Evolutionary conservation across 2,113 vertebrate species (phyloP), one percentile per base, ranked within the genome.

Genomic region (Anoplopoma fimbria): DNA sequence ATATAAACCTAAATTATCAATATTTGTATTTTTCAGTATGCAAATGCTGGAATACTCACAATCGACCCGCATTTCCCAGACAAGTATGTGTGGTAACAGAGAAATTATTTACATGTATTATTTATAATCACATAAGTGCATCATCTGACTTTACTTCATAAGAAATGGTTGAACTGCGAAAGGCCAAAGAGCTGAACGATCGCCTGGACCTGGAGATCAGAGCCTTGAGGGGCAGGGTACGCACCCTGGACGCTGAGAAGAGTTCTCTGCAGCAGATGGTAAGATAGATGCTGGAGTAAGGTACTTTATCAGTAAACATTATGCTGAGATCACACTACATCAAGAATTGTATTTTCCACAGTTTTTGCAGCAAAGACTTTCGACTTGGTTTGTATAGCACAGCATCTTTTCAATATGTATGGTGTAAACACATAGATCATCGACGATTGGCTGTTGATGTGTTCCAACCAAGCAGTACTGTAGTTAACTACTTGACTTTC

Each of bases 161-260:
- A 99, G 97, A 93, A 80, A 84, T 93, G 27, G 1, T 77, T 31
- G 96, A 96, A 71, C 87, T 96, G 3, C 91, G 77, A 79, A 93
- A 94, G 83, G 93, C 93, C 87, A 97, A 96, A 93, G 96, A 97
- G 86, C 93, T 93, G 40, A 96, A 92, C 60, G 93, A 89, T 79
- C 92, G 86, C 0, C 80, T 97, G 92, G 95, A 97, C 82, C 91
- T 93, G 78, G 96, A 97, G 84, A 96, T 97, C 40, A 88, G 95
- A 84, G 94, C 94, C 0, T 88, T 97, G 90, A 92, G 93, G 82
- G 92, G 76, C 0, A 87, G 93, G 1, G 94, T 97, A 25, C 95
- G 93, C 69, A 81, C 75, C 0, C 93, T 97, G 0, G 95, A 97
- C 69, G 91, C 93, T 4, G 97, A 98, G 85, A 96, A 92, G 69